Conservation (phyloP, 30 jellyfish, hydroid and myxozoan species). For the Rhopilema esculentum region DNA sequence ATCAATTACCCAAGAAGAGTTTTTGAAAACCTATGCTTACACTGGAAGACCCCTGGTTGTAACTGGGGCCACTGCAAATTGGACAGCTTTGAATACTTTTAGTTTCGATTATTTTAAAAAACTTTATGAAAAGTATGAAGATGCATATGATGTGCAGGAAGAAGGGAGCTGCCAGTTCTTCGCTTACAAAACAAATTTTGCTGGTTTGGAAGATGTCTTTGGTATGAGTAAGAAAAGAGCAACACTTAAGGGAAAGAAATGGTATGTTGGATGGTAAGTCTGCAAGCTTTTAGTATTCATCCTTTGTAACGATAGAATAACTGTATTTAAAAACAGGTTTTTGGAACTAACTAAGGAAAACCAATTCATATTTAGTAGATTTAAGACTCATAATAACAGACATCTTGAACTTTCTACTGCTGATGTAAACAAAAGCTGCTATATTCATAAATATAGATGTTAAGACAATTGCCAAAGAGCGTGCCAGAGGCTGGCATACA, state of each 20-base stretch:
- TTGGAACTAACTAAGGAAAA: no score
- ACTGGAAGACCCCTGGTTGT: slow-evolving; percentile 93
- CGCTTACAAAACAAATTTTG: slow-evolving; percentile 88
- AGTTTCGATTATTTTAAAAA: slow-evolving; percentile 70
- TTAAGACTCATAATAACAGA: no score
- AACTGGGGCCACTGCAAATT: slow-evolving; percentile 79
- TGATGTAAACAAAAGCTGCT: no score
- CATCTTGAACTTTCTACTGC: no score
- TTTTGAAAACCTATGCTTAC: slow-evolving; percentile 81
- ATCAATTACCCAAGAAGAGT: slow-evolving; percentile 72
- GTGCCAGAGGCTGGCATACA: no score
- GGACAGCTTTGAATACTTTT: slow-evolving; percentile 89
- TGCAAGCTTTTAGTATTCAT: neutral
- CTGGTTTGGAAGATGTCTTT: slow-evolving; percentile 72
- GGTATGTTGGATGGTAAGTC: slow-evolving; percentile 99
- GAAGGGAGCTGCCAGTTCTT: slow-evolving; percentile 86
- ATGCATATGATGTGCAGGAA: slow-evolving; percentile 77
- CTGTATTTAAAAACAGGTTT: no score
- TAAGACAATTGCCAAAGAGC: no score
- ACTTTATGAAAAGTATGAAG: slow-evolving; percentile 64
- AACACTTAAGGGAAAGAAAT: slow-evolving; percentile 65
- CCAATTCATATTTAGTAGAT: no score
- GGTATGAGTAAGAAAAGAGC: slow-evolving; percentile 86
- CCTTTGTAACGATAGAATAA: no score
- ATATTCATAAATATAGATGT: no score